Base-by-base conservation (phyloP, 2,113 vertebrate genomes). In the Silurus asotus region DNA sequence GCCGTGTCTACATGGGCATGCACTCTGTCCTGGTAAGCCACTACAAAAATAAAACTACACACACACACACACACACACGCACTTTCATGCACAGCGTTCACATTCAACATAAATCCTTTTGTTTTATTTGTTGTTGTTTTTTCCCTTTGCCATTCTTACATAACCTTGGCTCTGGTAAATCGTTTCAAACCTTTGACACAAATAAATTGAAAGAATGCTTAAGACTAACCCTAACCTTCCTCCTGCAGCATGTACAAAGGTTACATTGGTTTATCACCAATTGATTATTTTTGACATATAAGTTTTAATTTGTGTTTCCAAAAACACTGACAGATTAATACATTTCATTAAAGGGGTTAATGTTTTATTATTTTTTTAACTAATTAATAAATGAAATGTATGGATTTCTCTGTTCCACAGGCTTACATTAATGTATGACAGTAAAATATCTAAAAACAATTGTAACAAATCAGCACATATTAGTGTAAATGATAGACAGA, bases 1-100 rank as follows among this genome's bases (percentile, higher is more conserved):
- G 98, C 92, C 96, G 98, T 59, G 94, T 99, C 93, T 99, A 99
- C 95, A 97, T 99, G 97, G 98, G 98, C 53, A 99, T 99, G 98
- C 98, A 99, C 94, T 99, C 98, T 0, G 94, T 99, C 90, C 94
- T 99, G 98, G 98, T 99, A 95, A 96, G 97, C 10, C 28, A 9
- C 37, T 37, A 37, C 37, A 37, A 37, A 37, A 37, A 37, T 37
- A 1, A 13, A 81, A 23, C 69, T 62, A 20, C 58, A 55, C 19
- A 11, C 81, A 87, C 83, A 49, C 62, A 76, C 70, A n/a, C n/a
- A n/a, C n/a, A n/a, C n/a, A n/a, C n/a, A 17, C 58, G 48, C 79
- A 15, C 76, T 25, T 56, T 25, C 14, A 28, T 4, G 11, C 51
- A 14, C 75, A 25, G 51, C 14, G 13, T 28, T 13, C 7, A 0